These are phyloP conservation scores for Rhimphoctona megacephalus DNA, from an alignment of 2,888 invertebrate species.

Conservation along the genomic window DNA sequence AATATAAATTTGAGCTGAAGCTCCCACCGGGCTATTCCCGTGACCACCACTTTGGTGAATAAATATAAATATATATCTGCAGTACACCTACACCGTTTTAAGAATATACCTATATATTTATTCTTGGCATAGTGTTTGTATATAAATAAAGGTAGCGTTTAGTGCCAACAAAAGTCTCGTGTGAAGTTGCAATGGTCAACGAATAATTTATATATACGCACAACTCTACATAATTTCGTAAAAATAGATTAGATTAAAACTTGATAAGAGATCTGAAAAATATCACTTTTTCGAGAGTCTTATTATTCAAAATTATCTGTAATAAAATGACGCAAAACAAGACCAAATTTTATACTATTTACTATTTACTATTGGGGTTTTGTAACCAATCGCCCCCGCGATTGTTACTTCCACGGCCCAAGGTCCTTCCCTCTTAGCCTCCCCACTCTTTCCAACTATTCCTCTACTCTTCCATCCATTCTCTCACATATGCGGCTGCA, in stretches of 20 bases:
- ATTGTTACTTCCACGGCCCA: too few species aligned
- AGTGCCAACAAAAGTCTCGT: conserved; percentile 18
- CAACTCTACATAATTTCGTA: not conserved
- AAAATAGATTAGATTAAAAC: conserved; percentile 41
- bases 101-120: not conserved
- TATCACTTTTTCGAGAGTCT: not conserved
- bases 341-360: too few species aligned
- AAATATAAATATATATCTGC: conserved; percentile 35
- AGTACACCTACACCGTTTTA: conserved; percentile 11
- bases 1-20: conserved; percentile 64
- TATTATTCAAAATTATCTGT: not conserved
- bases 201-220: not conserved
- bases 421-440: too few species aligned
- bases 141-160: conserved; percentile 51
- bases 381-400: too few species aligned
- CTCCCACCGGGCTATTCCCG: conserved; percentile 51
- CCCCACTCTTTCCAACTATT: too few species aligned
- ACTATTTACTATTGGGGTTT: too few species aligned
- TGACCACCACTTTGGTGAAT: conserved; percentile 27
- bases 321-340: not conserved
- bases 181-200: not conserved
- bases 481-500: too few species aligned
- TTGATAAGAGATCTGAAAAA: not conserved
- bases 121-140: conserved; percentile 14
- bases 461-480: too few species aligned